Evolutionary conservation across 2,888 invertebrate genomes (phyloP), one percentile per base, ranked within the genome.

Genomic region (Pterobdella sp.): DNA sequence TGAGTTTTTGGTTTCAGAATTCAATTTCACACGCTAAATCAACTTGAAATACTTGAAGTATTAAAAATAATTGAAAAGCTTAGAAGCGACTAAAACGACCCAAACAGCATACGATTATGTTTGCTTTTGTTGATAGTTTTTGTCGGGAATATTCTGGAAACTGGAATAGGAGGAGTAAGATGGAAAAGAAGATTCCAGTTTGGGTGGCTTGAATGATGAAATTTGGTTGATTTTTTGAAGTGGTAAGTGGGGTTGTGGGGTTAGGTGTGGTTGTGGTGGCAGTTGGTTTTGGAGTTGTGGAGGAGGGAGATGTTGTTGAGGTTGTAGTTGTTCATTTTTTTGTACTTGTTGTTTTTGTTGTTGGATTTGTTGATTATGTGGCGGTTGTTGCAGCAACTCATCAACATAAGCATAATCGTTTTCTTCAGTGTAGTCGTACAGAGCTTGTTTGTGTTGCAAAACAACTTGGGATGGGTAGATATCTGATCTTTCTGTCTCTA

Each of bases 361-460:
- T 35, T 65, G 34, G 14, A 29, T 3, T 63, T 71, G 71, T 63
- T 60, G 63, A 22, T 1, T 29, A n/a, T 1, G 63, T 26, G 32
- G 34, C 29, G 37, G 69, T 35, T 35, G 34, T n/a, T 71, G 71
- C 63, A 71, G 35, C 60, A 71, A 35, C 36, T 71, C 71, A 34
- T 71, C 71, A 32, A 71, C 71, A 31, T 71, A 71, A 14, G 71
- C 71, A 32, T 71, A 71, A 37, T 71, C 71, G 29, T 71, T 71
- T 36, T 71, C 71, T 31, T 71, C 71, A n/a, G 35, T 52, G 34
- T n/a, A 32, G 36, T 71, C 71, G 60, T 60, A 60, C 1, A 32
- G 22, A 7, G 10, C 34, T 65, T 65, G 69, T 35, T 37, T n/a
- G 22, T 68, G 68, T 18, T 49, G 49, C 29, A 14, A 26, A 1